Evolutionary conservation across 2,888 invertebrate genomes (phyloP).

Genomic region (Entomobrya multifasciata): DNA sequence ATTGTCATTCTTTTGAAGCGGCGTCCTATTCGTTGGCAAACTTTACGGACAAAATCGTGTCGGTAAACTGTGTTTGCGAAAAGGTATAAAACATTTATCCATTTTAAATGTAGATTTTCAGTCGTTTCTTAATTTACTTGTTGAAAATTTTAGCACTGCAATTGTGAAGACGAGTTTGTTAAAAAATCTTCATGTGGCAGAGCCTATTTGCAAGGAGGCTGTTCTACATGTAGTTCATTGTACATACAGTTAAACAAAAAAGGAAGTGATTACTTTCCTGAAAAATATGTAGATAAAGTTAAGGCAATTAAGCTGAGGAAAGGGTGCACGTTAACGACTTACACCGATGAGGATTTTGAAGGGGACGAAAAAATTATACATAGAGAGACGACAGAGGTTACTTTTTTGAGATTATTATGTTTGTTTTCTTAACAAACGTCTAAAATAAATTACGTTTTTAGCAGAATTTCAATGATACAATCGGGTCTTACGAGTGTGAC

Average conservation of each 20-base stretch:
- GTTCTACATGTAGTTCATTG: conserved; percentile 26
- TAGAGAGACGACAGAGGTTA: not conserved
- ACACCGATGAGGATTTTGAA: not conserved
- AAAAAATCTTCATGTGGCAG: conserved; percentile 17
- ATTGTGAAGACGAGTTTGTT: conserved; percentile 11
- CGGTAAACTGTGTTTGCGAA: not conserved
- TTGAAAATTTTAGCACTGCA: conserved; percentile 50
- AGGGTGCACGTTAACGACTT: not conserved
- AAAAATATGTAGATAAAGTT: not conserved
- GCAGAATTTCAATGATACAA: not conserved
- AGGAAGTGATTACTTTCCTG: not conserved
- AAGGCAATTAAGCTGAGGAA: not conserved
- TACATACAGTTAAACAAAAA: conserved; percentile 31
- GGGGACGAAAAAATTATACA: not conserved
- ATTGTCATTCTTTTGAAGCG: not conserved
- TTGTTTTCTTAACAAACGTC: not conserved
- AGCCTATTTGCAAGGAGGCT: conserved; percentile 38
- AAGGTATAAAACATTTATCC: not conserved
- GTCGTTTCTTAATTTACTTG: too few relatives aligned
- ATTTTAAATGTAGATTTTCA: not conserved
- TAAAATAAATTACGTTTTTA: too few relatives aligned
- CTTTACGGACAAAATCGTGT: not conserved
- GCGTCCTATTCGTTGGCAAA: not conserved
- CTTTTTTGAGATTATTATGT: not conserved
- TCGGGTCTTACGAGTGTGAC: not conserved